Evolutionary conservation across 2,113 vertebrate genomes (phyloP).

Genomic region (Notarius quadriscutis): DNA sequence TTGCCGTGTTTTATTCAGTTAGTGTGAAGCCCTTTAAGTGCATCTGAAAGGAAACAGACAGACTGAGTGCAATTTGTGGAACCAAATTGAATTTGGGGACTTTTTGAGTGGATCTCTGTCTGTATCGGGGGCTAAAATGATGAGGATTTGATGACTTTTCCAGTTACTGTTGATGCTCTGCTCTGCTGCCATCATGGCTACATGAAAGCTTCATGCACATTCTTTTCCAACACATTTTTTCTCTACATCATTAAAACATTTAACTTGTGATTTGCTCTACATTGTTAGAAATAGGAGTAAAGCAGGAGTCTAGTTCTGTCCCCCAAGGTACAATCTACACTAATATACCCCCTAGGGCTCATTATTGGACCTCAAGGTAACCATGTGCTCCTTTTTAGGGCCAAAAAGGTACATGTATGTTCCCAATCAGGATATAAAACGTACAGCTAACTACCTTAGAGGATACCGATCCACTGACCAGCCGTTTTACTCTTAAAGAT

Average conservation of each 20-base stretch:
- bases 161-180: slow-evolving; percentile 8
- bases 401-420: too few relatives aligned
- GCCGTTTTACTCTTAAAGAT: too few relatives aligned
- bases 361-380: too few relatives aligned
- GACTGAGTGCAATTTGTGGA: slow-evolving; percentile 49
- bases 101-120: slow-evolving; percentile 46
- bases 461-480: too few relatives aligned
- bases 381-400: too few relatives aligned
- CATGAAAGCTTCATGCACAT: background rate
- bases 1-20: slow-evolving; percentile 42
- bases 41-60: slow-evolving; percentile 48
- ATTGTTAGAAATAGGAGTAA: too few relatives aligned
- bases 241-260: background rate
- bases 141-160: slow-evolving; percentile 39
- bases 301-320: too few relatives aligned
- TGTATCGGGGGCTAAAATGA: slow-evolving; percentile 33
- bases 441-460: too few relatives aligned
- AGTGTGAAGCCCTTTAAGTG: slow-evolving; percentile 52
- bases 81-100: slow-evolving; percentile 58
- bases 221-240: background rate
- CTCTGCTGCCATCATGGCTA: background rate
- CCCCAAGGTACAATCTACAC: too few relatives aligned
- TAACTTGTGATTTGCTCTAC: background rate
- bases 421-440: too few relatives aligned
- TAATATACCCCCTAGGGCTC: too few relatives aligned